phyloP scores from a whole-genome alignment of 1,140 invertebrate genomes.

The Pemphigus obesinymphae region DNA sequence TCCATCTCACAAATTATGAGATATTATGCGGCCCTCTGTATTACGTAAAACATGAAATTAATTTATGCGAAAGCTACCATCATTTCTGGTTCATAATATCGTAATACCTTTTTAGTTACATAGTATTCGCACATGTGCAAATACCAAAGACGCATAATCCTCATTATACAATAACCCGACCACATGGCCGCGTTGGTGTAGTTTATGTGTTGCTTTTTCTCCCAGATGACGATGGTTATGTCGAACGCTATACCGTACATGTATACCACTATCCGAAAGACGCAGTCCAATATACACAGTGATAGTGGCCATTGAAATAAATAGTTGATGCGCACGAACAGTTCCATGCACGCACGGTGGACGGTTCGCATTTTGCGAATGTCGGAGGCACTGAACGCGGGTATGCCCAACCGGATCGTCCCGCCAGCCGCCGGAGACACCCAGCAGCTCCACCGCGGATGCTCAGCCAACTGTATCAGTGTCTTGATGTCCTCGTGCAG shows the following conservation, averaged over 20 bases:
- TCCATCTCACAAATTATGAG: no score
- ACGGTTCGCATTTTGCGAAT: background rate
- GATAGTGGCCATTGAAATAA: background rate
- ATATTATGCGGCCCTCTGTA: no score
- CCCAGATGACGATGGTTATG: constrained; percentile 6
- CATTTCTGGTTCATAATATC: no score
- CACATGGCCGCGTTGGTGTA: background rate
- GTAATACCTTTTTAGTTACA: background rate
- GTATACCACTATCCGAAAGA: constrained; percentile 1
- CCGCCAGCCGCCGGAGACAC: background rate
- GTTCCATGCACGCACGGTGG: constrained; percentile 4
- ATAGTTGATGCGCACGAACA: constrained; percentile 10
- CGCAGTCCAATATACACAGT: constrained; percentile 1
- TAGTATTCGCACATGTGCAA: constrained; percentile 17
- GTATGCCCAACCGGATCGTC: background rate
- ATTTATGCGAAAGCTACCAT: no score
- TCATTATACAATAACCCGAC: background rate
- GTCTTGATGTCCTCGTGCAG: background rate
- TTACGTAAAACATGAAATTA: no score
- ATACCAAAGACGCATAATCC: background rate
- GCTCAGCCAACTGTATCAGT: background rate
- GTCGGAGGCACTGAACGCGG: background rate
- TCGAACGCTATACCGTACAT: constrained; percentile 4
- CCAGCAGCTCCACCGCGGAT: background rate
- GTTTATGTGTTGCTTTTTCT: background rate